Evolutionary conservation across 2,888 invertebrate genomes (phyloP).

Genomic region (Poecilobothrus nobilitatus): DNA sequence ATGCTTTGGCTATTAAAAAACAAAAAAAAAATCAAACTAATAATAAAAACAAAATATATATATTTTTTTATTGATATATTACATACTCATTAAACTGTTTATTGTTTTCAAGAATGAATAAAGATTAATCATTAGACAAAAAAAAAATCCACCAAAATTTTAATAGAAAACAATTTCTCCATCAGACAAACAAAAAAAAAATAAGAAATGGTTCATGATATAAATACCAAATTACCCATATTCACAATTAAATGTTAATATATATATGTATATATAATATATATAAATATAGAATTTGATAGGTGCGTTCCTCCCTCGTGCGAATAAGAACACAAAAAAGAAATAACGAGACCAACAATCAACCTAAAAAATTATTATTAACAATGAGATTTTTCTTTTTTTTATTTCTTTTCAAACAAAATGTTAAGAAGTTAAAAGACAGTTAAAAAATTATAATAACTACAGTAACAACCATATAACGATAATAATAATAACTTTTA

Average conservation of each 20-base stretch:
- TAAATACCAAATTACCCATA: background rate
- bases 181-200: background rate
- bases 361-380: background rate
- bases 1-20: too few relatives aligned
- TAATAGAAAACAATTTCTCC: background rate
- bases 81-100: conserved; percentile 1
- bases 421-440: background rate
- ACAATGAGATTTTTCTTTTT: background rate
- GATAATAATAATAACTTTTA: background rate
- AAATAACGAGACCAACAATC: background rate
- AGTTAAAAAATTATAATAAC: background rate
- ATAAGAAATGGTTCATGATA: background rate
- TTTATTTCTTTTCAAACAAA: too few relatives aligned
- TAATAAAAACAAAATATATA: too few relatives aligned
- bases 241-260: background rate
- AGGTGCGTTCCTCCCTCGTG: conserved; percentile 6
- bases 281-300: background rate
- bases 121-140: conserved; percentile 3
- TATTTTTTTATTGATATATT: conserved; percentile 1
- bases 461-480: background rate
- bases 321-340: background rate
- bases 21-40: too few relatives aligned
- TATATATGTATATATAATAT: background rate
- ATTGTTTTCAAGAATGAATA: conserved; percentile 2
- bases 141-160: background rate